Evolutionary conservation across 2,797 vertebrate genomes (phyloP).

Genomic region (Myiotriccus ornatus): DNA sequence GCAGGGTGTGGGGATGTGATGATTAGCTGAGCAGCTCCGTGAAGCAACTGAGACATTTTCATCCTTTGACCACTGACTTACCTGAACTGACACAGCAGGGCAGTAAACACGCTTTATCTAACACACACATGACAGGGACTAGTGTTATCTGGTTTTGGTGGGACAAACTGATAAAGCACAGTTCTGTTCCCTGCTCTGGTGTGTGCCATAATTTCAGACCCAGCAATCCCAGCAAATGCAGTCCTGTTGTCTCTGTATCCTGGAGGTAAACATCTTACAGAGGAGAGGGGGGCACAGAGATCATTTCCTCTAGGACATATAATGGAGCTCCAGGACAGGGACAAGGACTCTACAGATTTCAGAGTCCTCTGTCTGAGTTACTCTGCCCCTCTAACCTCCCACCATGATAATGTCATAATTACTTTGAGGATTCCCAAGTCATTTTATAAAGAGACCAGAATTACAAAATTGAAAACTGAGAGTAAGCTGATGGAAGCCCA

Average conservation of each 20-base stretch:
- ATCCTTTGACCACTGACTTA: not conserved
- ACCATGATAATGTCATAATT: not conserved
- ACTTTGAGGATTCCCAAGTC: not conserved
- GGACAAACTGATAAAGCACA: not conserved
- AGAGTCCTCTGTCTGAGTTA: not conserved
- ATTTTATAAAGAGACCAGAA: not conserved
- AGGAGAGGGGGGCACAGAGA: not conserved
- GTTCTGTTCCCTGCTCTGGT: not conserved
- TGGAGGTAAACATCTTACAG: not conserved
- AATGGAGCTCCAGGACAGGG: not conserved
- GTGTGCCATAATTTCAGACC: not conserved
- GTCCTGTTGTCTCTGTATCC: not conserved
- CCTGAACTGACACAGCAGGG: not conserved
- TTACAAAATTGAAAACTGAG: not conserved
- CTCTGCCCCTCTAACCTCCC: not conserved
- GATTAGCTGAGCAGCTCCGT: not conserved
- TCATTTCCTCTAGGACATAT: not conserved
- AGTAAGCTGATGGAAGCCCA: not conserved
- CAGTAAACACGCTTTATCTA: not conserved
- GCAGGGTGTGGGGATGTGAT: accelerated
- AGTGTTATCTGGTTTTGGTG: not conserved
- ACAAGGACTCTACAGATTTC: not conserved
- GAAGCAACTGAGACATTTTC: not conserved
- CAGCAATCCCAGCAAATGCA: not conserved
- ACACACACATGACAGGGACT: not conserved